Evolutionary conservation across 1,140 invertebrate species (phyloP).

Genomic region (Scaptomyza graminum): DNA sequence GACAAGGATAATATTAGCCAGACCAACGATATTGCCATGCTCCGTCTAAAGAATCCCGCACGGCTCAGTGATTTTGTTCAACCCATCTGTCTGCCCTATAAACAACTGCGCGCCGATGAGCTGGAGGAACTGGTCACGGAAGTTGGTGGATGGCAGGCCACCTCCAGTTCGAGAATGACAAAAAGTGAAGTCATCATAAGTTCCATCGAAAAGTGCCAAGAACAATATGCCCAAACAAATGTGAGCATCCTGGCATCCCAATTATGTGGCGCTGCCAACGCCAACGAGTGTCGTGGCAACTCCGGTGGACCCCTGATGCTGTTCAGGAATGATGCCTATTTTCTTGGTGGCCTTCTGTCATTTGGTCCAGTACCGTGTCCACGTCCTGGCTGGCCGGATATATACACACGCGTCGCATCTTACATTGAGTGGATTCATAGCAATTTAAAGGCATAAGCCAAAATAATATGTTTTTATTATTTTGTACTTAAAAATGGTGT

Average conservation of each 20-base stretch:
- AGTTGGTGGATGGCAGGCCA: slow-evolving; percentile 92
- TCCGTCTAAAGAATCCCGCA: slow-evolving; percentile 87
- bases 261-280: slow-evolving; percentile 45
- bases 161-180: slow-evolving; percentile 86
- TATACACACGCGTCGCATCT: slow-evolving; percentile 88
- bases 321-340: slow-evolving; percentile 83
- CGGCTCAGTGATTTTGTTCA: slow-evolving; percentile 84
- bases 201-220: slow-evolving; percentile 51
- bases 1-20: slow-evolving; percentile 72
- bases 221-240: slow-evolving; percentile 34
- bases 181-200: slow-evolving; percentile 80
- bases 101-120: slow-evolving; percentile 77
- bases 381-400: slow-evolving; percentile 87
- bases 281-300: slow-evolving; percentile 82
- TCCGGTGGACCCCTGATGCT: slow-evolving; percentile 86
- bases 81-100: slow-evolving; percentile 91
- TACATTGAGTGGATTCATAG: slow-evolving; percentile 68
- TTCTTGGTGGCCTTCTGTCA: slow-evolving; percentile 87
- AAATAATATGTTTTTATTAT: neutral
- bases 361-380: slow-evolving; percentile 90
- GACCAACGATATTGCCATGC: slow-evolving; percentile 89
- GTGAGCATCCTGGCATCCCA: slow-evolving; percentile 49
- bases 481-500: neutral
- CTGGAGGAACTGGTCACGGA: slow-evolving; percentile 86
- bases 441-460: slow-evolving; percentile 32